Evolutionary conservation across 2,113 vertebrate species (phyloP), one percentile per base, ranked within the genome.

Genomic region (cattle (Bos taurus)): DNA sequence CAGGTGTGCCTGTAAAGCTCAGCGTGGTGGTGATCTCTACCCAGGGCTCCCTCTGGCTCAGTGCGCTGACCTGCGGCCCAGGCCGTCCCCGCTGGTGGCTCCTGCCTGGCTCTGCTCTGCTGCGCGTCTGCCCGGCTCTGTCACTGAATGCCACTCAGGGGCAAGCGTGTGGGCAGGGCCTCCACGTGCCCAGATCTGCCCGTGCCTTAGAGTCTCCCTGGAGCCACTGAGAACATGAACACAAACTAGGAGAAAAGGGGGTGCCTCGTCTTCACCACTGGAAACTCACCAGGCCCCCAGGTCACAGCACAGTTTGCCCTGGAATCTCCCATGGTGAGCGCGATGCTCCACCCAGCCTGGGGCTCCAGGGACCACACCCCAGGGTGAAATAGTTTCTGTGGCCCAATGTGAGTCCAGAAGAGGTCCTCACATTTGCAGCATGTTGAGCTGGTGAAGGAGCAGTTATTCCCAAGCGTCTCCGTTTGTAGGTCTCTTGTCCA

Each of bases 11-110:
- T 19, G 2, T 56, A 16, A 15, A 6, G 33, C 50, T 83, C n/a
- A 5, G 17, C 0, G 10, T 52, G 5, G 25, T 7, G 88, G 48
- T 15, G 1, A 2, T 23, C 17, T 10, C 28, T 33, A 2, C 4
- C 36, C 25, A 28, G 16, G 25, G 6, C 50, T 17, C 52, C n/a
- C 48, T 6, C 64, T 4, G 26, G n/a, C 11, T 8, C 19, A 2
- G 50, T 17, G 17, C 16, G 0, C 19, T 36, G 81, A 54, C 80
- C 87, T 10, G 5, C 0, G 25, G 48, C 25, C 87, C 10, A 10
- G n/a, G 48, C 50, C 0, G 1, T 26, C 11, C 36, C 28, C 30
- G 64, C 88, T 33, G 26, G 25, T 23, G 50, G 19, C 67, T 21
- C 48, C 67, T 16, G 52, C 52, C 26, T 1, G 5, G 36, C 26